A percentile compares a stretch with the other conserved stretches of the same genome.
Evolutionary conservation across 2,888 invertebrate genomes (phyloP).

Genomic region (Thelaira solivaga): DNA sequence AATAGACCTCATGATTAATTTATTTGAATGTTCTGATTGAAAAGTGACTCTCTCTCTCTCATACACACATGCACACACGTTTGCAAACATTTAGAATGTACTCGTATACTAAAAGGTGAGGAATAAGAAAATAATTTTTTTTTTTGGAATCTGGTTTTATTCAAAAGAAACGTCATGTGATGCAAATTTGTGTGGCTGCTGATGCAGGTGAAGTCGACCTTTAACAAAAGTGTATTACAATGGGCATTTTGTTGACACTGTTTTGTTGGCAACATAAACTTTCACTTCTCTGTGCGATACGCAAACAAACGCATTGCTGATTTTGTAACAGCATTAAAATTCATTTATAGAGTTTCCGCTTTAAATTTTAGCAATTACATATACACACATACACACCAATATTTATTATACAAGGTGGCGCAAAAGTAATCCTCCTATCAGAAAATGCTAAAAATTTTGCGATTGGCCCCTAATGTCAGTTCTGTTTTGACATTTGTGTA

Average conservation of each 20-base stretch:
- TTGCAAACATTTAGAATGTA: background rate
- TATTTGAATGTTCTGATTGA: conserved; percentile 19
- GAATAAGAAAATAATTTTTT: conserved; percentile 4
- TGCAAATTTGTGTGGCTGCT: conserved; percentile 18
- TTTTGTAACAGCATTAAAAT: conserved; percentile 17
- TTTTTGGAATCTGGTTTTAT: too few relatives aligned
- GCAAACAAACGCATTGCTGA: conserved; percentile 18
- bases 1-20: conserved; percentile 1
- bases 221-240: conserved; percentile 2
- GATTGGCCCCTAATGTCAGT: too few relatives aligned
- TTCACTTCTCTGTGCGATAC: conserved; percentile 4
- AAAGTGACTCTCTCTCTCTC: background rate
- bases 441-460: too few relatives aligned
- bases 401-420: too few relatives aligned
- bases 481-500: too few relatives aligned
- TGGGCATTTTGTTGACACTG: conserved; percentile 12
- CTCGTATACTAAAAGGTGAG: too few relatives aligned
- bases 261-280: conserved; percentile 25
- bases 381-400: too few relatives aligned
- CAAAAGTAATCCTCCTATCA: too few relatives aligned
- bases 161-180: background rate
- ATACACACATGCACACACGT: too few relatives aligned
- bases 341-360: background rate
- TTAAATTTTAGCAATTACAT: background rate
- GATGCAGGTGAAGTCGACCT: conserved; percentile 41